A percentile compares a stretch with the other conserved stretches of the same genome.
phyloP scores from a whole-genome alignment of 2,797 vertebrate genomes.

The Sebastes taczanowskii region DNA sequence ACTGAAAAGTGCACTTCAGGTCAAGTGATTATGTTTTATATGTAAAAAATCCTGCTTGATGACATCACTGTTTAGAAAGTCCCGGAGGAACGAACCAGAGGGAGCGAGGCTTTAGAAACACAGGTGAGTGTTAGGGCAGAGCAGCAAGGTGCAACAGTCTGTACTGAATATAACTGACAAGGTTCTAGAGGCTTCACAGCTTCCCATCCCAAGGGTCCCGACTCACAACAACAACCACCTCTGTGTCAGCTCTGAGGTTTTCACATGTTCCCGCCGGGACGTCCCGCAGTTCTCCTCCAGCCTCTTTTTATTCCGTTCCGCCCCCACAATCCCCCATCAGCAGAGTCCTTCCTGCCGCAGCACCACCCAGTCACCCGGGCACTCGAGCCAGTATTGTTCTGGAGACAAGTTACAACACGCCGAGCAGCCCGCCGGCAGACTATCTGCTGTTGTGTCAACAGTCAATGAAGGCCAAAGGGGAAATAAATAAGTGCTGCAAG shows the following conservation, averaged over 20 bases:
- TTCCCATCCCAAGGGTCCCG: conserved; percentile 20
- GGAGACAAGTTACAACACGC: conserved; percentile 27
- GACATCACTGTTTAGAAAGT: conserved; percentile 3
- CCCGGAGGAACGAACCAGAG: background rate
- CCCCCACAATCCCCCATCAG: conserved; percentile 7
- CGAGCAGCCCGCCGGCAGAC: background rate
- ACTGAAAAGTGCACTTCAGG: background rate
- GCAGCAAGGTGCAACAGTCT: background rate
- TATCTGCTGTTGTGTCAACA: conserved; percentile 25
- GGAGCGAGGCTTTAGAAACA: background rate
- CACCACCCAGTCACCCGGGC: background rate
- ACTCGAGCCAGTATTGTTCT: background rate
- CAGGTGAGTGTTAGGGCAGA: background rate
- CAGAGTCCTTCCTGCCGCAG: conserved; percentile 9
- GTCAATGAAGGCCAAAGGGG: background rate
- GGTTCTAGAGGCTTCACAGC: background rate
- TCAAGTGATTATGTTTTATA: background rate
- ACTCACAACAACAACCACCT: conserved; percentile 19
- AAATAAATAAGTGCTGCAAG: background rate
- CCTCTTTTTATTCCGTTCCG: background rate
- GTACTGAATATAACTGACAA: background rate
- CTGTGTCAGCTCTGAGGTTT: conserved; percentile 1
- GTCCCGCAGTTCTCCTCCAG: background rate
- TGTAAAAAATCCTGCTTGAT: background rate
- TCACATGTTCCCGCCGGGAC: background rate